Percentiles rank a stretch among this genome's conserved stretches.
Evolutionary conservation across 2,888 invertebrate genomes (phyloP).

Genomic region (Cosmopolites sordidus): DNA sequence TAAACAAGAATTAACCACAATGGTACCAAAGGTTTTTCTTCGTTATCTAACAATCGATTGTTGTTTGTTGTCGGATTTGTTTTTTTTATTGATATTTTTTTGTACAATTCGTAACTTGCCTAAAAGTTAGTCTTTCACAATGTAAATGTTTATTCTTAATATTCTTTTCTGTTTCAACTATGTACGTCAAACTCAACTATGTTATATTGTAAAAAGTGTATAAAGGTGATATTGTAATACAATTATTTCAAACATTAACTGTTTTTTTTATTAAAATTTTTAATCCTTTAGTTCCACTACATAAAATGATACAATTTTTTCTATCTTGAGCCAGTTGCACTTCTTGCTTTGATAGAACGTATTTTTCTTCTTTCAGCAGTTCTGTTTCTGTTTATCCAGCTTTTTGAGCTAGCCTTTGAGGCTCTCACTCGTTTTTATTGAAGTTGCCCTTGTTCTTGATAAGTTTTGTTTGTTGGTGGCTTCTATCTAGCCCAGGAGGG

Average conservation of each 20-base stretch:
- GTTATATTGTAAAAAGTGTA: constrained; percentile 39
- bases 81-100: constrained; percentile 2
- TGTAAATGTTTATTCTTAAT: constrained; percentile 11
- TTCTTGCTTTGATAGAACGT: too few relatives aligned
- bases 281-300: too few relatives aligned
- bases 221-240: constrained; percentile 36
- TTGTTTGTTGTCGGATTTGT: constrained; percentile 3
- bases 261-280: too few relatives aligned
- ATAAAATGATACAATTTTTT: too few relatives aligned
- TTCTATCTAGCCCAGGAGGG: too few relatives aligned
- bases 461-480: too few relatives aligned
- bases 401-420: too few relatives aligned
- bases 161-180: constrained; percentile 20
- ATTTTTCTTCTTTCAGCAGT: too few relatives aligned
- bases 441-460: too few relatives aligned
- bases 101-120: constrained; percentile 4
- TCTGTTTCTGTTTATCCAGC: too few relatives aligned
- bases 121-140: background rate
- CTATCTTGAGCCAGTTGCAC: too few relatives aligned
- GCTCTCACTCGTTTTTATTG: too few relatives aligned
- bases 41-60: background rate
- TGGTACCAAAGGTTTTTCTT: background rate
- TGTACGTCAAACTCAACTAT: constrained; percentile 1
- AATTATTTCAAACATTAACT: constrained; percentile 24
- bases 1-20: background rate